Conservation (phyloP, 2,113 vertebrate species). For the Ovis aries region ARS-UI_Ramb_v3.0 NC_056058.1:11901001-11901500, state of each 20-base stretch:
- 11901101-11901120: neutral
- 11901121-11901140: neutral
- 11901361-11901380: neutral
- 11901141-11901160: neutral
- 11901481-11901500: neutral
- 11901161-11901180: neutral
- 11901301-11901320: neutral
- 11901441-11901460: neutral
- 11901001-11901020: neutral
- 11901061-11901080: neutral
- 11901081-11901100: neutral
- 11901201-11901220: neutral
- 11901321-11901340: neutral
- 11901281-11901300: neutral
- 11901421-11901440: neutral
- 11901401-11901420: neutral
- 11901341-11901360: neutral
- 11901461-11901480: neutral
- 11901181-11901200: neutral
- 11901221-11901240: neutral
- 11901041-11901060: neutral
- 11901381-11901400: neutral
- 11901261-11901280: neutral
- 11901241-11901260: neutral
- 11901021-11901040: neutral